Evolutionary conservation across 2,113 vertebrate genomes (phyloP).

Genomic region (Paramormyrops kingsleyae): DNA sequence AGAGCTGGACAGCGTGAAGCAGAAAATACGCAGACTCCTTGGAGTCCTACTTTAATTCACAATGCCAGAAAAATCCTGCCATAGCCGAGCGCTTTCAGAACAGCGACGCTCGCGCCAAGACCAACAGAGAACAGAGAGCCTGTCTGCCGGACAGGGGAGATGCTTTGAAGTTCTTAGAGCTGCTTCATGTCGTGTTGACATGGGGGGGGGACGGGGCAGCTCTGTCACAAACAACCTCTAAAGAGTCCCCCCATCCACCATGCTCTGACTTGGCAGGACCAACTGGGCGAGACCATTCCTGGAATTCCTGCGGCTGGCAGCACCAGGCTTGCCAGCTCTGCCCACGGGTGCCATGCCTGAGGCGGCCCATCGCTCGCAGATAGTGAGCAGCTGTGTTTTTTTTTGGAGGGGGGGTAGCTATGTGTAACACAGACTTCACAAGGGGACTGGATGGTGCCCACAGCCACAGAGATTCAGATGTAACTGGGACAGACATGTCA

Average conservation of each 20-base stretch:
- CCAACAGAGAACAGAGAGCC: neutral
- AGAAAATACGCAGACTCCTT: neutral
- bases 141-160: neutral
- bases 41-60: neutral
- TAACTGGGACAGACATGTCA: neutral
- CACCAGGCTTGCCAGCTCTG: neutral
- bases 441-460: neutral
- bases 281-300: neutral
- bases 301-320: conserved; percentile 1
- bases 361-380: neutral
- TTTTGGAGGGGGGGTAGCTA: neutral
- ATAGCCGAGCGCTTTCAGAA: neutral
- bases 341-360: neutral
- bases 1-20: neutral
- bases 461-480: neutral
- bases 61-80: neutral
- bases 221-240: neutral
- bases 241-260: neutral
- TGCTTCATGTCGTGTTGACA: neutral
- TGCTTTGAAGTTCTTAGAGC: neutral
- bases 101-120: neutral
- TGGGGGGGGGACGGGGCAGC: neutral
- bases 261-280: neutral
- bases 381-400: neutral
- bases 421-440: neutral